Base-by-base conservation (phyloP, 2,113 vertebrate genomes). In the Panthera tigris region DNA sequence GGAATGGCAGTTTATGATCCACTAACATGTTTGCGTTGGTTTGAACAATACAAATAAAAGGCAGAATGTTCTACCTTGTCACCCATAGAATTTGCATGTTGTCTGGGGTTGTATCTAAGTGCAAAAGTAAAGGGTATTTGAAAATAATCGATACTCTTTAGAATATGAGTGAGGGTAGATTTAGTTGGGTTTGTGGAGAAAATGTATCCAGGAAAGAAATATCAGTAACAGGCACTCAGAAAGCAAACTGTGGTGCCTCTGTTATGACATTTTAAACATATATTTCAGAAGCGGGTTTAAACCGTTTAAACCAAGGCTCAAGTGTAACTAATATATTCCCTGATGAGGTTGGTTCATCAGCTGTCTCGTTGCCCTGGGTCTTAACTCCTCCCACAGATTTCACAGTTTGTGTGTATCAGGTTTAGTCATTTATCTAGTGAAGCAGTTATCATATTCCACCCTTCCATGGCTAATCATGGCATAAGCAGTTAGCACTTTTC, bases 11-110 rank as follows among this genome's bases (percentile, higher is more conserved):
- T 97, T 98, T 96, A 98, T 96, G 94, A 79, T 90, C 93, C 94
- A 95, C 87, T 97, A 97, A 94, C 45, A 12, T 74, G 89, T 95
- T 97, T 97, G 97, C 92, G 96, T 97, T 98, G 95, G 48, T 97
- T 98, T 81, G 83, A 83, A 86, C 84, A 97, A 97, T 97, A 97
- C 97, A 97, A 98, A 98, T 92, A 97, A 95, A n/a, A 11, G 95
- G 76, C 96, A 98, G 91, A 98, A 83, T 88, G 96, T 97, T 98
- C 93, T 97, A 98, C 96, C 93, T 98, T 97, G 80, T 89, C 80
- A 50, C 94, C 88, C 97, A 89, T 0, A 95, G 97, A 84, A 96
- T 93, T 13, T 23, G 13, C 45, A 5, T 74, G 71, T 45, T 45
- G 16, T 63, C 71, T 45, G 4, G 48, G 69, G 48, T 41, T 15